Conservation (phyloP, 1,140 invertebrate genomes). For the Drosophila erecta region DNA sequence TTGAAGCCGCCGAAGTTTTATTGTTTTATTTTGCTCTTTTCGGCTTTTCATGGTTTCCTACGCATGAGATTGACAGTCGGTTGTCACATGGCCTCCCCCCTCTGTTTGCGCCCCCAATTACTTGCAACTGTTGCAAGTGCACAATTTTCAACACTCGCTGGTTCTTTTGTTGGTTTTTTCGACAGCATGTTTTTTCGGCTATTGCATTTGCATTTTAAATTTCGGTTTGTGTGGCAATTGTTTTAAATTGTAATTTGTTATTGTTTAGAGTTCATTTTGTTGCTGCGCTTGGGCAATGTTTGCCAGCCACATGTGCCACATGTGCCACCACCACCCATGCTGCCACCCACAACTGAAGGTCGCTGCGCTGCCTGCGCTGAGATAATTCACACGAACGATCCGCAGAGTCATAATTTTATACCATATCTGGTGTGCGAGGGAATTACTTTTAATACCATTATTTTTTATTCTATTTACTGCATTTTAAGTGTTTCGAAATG, state of each 20-base stretch:
- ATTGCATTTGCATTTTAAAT: conserved; percentile 77
- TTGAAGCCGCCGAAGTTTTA: conserved; percentile 27
- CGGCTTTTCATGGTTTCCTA: conserved; percentile 78
- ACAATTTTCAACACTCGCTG: conserved; percentile 69
- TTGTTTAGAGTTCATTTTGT: conserved; percentile 71
- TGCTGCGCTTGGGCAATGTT: conserved; percentile 62
- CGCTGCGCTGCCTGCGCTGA: conserved; percentile 41
- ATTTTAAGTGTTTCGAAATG: conserved; percentile 7
- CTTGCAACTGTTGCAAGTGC: conserved; percentile 56
- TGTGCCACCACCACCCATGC: conserved; percentile 3
- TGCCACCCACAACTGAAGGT: conserved; percentile 56
- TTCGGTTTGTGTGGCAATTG: conserved; percentile 70
- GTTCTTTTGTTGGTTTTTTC: conserved; percentile 69
- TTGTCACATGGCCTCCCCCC: conserved; percentile 49
- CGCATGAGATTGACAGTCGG: conserved; percentile 81
- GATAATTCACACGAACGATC: conserved; percentile 67
- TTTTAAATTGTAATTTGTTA: conserved; percentile 72
- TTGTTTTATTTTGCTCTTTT: conserved; percentile 35
- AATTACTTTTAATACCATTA: conserved; percentile 16
- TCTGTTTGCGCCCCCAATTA: conserved; percentile 12
- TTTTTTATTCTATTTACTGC: background rate
- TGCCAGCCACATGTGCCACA: conserved; percentile 22
- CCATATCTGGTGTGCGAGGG: conserved; percentile 35
- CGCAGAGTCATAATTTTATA: conserved; percentile 31
- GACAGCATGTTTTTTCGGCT: conserved; percentile 54